A percentile compares a stretch with the other conserved stretches of the same genome.
Conservation (phyloP, 2,797 vertebrate genomes). For the Manis pentadactyla region DNA sequence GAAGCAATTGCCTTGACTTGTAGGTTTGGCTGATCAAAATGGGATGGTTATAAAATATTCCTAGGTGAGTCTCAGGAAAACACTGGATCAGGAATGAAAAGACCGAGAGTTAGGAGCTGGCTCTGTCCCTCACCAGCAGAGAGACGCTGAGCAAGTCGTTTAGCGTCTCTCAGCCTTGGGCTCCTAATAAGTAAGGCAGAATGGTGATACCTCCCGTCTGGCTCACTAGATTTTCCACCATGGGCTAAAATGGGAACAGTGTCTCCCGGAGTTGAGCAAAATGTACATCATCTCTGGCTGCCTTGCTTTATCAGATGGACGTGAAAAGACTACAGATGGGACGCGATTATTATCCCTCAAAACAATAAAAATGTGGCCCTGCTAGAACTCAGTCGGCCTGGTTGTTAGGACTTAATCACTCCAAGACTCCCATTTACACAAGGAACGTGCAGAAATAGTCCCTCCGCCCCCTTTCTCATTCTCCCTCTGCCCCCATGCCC, state of each 20-base stretch:
- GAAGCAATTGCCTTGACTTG: conserved; percentile 16
- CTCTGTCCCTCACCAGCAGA: neutral
- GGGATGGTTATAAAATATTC: neutral
- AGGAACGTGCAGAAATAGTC: neutral
- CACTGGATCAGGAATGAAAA: neutral
- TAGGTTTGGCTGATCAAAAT: neutral
- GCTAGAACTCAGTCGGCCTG: neutral
- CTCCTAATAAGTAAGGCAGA: neutral
- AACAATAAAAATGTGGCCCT: neutral
- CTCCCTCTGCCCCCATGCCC: neutral
- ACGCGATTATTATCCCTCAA: neutral
- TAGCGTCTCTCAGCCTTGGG: neutral
- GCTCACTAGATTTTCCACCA: neutral
- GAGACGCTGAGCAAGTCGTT: neutral
- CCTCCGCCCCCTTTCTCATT: neutral
- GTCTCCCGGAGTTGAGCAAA: neutral
- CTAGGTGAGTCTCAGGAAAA: conserved; percentile 40
- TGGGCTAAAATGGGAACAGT: neutral
- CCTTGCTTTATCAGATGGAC: neutral
- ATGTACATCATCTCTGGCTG: neutral
- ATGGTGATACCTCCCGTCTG: neutral
- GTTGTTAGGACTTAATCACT: neutral
- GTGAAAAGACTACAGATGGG: neutral
- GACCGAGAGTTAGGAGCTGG: neutral
- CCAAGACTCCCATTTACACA: neutral